Evolutionary conservation across 2,113 vertebrate genomes (phyloP).

Genomic region (Egretta garzetta): DNA sequence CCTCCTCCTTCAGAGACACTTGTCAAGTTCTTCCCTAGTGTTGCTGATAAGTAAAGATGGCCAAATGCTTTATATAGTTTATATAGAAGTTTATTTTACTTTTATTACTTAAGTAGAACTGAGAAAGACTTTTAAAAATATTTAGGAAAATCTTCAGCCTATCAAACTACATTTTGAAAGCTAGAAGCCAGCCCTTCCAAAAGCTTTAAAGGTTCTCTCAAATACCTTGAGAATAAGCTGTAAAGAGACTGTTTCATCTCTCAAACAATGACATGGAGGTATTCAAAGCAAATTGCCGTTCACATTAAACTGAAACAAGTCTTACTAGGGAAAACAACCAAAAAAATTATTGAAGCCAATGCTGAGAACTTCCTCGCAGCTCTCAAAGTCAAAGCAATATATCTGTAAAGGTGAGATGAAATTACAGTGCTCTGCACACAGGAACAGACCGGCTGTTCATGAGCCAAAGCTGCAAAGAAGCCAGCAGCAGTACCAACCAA

Average conservation of each 20-base stretch:
- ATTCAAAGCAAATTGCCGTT: background rate
- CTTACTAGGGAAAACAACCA: background rate
- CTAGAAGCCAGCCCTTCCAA: background rate
- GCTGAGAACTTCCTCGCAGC: background rate
- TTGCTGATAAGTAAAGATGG: background rate
- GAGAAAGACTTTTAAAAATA: background rate
- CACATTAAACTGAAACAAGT: background rate
- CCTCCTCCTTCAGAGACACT: background rate
- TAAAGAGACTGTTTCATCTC: background rate
- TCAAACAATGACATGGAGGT: background rate
- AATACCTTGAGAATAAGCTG: background rate
- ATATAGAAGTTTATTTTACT: background rate
- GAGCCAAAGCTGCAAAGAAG: background rate
- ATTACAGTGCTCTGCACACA: background rate
- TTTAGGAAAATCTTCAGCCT: background rate
- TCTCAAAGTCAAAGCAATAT: background rate
- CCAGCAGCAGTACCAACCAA: background rate
- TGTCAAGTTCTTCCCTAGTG: background rate
- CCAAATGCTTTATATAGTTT: background rate
- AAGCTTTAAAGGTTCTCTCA: background rate
- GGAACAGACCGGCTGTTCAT: background rate
- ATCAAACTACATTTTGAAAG: background rate
- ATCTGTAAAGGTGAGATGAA: background rate
- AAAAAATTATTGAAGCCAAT: background rate
- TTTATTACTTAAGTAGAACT: background rate